Percentiles rank a stretch among this genome's conserved stretches.
Evolutionary conservation across 1,140 invertebrate species (phyloP).

Genomic region (Papilio machaon): DNA sequence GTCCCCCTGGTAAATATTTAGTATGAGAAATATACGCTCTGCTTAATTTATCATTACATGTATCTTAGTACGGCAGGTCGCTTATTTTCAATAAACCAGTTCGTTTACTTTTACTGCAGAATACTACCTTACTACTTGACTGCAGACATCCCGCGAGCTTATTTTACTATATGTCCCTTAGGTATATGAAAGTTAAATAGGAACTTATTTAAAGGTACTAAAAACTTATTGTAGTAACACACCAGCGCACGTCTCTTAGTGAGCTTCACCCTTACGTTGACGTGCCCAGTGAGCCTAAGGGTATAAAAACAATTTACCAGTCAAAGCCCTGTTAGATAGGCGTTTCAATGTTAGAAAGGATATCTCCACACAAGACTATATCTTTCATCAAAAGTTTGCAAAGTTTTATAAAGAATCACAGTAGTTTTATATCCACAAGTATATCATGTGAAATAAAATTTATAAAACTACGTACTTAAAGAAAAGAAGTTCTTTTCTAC

Average conservation of each 20-base stretch:
- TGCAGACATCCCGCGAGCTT: too few relatives aligned
- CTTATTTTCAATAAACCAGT: too few relatives aligned
- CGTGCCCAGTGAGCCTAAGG: background rate
- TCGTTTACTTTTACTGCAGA: too few relatives aligned
- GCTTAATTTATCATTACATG: too few relatives aligned
- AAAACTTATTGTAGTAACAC: background rate
- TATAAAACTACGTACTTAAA: too few relatives aligned
- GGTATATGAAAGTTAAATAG: too few relatives aligned
- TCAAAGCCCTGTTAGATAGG: background rate
- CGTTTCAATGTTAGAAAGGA: background rate
- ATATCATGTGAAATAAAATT: background rate
- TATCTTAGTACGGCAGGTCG: too few relatives aligned
- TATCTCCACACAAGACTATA: background rate
- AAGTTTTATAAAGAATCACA: background rate
- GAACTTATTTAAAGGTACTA: background rate
- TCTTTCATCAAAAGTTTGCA: slow-evolving; percentile 16
- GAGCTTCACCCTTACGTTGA: background rate
- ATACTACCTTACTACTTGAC: too few relatives aligned
- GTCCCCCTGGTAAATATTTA: too few relatives aligned
- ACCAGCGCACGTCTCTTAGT: background rate
- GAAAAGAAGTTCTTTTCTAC: too few relatives aligned
- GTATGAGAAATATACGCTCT: too few relatives aligned
- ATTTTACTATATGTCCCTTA: too few relatives aligned
- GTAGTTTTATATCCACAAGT: background rate
- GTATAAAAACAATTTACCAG: slow-evolving; percentile 11